phyloP scores from a whole-genome alignment of 2,797 vertebrate species.

The Aplochiton taeniatus region DNA sequence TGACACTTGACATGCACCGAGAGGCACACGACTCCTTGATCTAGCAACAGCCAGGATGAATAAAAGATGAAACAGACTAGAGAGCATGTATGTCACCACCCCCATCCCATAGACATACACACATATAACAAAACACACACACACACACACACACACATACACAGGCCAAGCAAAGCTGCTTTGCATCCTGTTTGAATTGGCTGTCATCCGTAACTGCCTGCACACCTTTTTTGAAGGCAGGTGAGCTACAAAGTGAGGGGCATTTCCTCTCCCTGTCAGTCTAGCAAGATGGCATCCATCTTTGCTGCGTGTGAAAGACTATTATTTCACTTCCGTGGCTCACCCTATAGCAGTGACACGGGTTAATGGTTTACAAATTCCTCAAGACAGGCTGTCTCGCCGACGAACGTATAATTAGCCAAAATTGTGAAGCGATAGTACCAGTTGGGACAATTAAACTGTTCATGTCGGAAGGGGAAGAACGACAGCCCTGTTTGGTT shows the following conservation, averaged over 20 bases:
- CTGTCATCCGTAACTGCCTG: constrained; percentile 68
- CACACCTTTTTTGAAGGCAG: constrained; percentile 70
- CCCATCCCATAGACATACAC: constrained; percentile 27
- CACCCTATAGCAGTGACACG: constrained; percentile 43
- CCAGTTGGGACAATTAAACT: constrained; percentile 61
- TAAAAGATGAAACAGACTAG: constrained; percentile 75
- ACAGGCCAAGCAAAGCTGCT: constrained; percentile 47
- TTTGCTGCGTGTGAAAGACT: constrained; percentile 27
- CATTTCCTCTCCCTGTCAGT: constrained; percentile 54
- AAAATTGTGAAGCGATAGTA: constrained; percentile 51
- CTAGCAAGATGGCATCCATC: constrained; percentile 44
- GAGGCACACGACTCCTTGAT: constrained; percentile 72
- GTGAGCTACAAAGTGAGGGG: constrained; percentile 64
- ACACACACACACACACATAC: constrained; percentile 13
- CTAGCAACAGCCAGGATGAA: constrained; percentile 69
- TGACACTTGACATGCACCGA: constrained; percentile 72
- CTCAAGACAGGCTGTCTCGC: constrained; percentile 44
- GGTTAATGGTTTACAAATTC: constrained; percentile 72
- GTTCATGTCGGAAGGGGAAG: constrained; percentile 35
- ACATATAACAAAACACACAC: constrained; percentile 36
- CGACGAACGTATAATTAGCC: constrained; percentile 61
- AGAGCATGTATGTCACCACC: constrained; percentile 65
- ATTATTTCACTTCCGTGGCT: constrained; percentile 22
- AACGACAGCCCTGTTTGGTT: constrained; percentile 29
- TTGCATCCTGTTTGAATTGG: constrained; percentile 77